Conservation (phyloP, 35 echinoderm and acorn worm genomes). For the Apostichopus japonicus region DNA sequence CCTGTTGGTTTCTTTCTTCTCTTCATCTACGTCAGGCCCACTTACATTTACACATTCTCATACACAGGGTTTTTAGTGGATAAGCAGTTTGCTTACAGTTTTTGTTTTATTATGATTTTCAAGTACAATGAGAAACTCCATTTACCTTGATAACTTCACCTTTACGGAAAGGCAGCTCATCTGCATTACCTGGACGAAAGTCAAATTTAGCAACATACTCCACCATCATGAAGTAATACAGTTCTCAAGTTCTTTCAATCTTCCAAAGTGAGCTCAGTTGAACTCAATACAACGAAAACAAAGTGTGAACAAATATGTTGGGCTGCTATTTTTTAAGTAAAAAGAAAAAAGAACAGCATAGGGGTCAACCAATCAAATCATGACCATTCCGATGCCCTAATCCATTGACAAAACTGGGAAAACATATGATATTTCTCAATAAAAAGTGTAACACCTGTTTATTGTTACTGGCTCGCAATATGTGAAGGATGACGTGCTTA, state of each 20-base stretch:
- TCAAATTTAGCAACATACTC: slow-evolving; percentile 65
- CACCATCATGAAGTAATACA: slow-evolving; percentile 41
- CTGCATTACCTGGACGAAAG: slow-evolving; percentile 45
- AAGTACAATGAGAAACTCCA: neutral
- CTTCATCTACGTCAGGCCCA: too few species aligned
- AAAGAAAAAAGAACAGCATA: too few species aligned
- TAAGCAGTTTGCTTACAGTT: too few species aligned
- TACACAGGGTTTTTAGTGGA: too few species aligned
- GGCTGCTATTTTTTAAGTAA: too few species aligned
- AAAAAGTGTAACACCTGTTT: slow-evolving; percentile 7
- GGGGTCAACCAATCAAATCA: neutral
- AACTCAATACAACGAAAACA: neutral
- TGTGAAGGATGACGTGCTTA: neutral
- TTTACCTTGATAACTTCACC: slow-evolving; percentile 68
- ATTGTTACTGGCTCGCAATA: neutral
- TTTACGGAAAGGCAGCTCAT: slow-evolving; percentile 61
- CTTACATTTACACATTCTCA: too few species aligned
- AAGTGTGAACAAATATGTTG: neutral
- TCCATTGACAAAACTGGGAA: neutral
- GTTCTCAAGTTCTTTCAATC: neutral
- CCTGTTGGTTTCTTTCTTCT: too few species aligned
- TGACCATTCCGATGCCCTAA: neutral
- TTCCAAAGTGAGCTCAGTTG: neutral
- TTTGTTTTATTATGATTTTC: too few species aligned
- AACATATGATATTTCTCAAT: neutral